Evolutionary conservation across 1,140 invertebrate genomes (phyloP).

Genomic region (Agrypnia vestita): DNA sequence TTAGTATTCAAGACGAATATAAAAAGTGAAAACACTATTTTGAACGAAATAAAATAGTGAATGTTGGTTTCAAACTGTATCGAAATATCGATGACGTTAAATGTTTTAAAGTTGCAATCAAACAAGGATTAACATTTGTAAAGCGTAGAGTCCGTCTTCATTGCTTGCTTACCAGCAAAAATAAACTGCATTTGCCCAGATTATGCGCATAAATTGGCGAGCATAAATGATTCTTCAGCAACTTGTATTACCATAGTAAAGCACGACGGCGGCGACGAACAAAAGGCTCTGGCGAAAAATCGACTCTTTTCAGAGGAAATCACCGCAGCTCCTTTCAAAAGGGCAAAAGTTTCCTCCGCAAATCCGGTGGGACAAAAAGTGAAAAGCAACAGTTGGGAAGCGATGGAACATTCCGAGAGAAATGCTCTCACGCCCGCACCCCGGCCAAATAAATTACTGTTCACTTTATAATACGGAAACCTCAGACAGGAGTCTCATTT

Average conservation of each 20-base stretch:
- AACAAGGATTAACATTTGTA: no score
- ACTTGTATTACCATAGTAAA: conserved; percentile 13
- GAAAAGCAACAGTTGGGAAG: neutral
- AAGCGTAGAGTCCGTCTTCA: no score
- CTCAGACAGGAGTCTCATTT: no score
- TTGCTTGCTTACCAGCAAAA: neutral
- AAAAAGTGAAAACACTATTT: no score
- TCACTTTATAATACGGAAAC: no score
- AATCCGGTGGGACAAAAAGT: neutral
- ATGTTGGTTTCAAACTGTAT: no score
- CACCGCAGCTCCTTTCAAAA: neutral
- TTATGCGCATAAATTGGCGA: conserved; percentile 16
- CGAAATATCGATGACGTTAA: no score
- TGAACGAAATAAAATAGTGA: no score
- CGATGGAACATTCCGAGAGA: neutral
- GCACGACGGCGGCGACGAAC: neutral
- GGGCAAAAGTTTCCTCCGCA: neutral
- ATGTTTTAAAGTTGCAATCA: no score
- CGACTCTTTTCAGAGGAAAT: neutral
- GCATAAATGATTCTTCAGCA: neutral
- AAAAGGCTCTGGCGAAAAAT: conserved; percentile 14
- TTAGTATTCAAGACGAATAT: no score
- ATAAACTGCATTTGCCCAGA: conserved; percentile 6
- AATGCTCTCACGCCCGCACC: neutral
- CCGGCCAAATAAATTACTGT: conserved; percentile 47